phyloP scores from a whole-genome alignment of 1,140 invertebrate genomes.

The Eufriesea mexicana region DNA sequence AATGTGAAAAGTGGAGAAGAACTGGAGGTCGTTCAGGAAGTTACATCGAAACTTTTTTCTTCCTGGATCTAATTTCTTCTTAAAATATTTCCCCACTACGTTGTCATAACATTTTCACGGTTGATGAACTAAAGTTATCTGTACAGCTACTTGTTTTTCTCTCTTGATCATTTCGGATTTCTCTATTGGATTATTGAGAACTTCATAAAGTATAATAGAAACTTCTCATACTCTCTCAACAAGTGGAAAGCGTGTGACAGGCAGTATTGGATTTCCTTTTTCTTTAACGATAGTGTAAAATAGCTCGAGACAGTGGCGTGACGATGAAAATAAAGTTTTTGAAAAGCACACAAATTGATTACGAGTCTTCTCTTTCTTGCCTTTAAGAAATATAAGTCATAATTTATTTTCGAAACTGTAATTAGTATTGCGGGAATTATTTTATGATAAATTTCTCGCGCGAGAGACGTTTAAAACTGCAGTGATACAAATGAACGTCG shows the following conservation, averaged over 20 bases:
- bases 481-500: too few relatives aligned
- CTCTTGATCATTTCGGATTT: not conserved
- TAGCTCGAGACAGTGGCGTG: too few relatives aligned
- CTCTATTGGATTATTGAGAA: not conserved
- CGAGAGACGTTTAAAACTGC: too few relatives aligned
- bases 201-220: not conserved
- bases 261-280: not conserved
- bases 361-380: too few relatives aligned
- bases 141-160: too few relatives aligned
- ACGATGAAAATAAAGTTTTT: not conserved
- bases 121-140: not conserved
- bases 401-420: too few relatives aligned
- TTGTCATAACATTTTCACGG: not conserved
- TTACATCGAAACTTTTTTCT: constrained; percentile 29
- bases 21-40: not conserved
- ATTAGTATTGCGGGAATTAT: too few relatives aligned
- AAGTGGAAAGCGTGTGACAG: not conserved
- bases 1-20: not conserved
- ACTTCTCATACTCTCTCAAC: too few relatives aligned
- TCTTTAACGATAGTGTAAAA: not conserved
- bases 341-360: not conserved
- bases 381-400: too few relatives aligned
- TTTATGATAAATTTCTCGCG: too few relatives aligned
- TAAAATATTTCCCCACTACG: constrained; percentile 19
- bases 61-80: constrained; percentile 9